Base-by-base conservation (phyloP, 2,888 invertebrate species). In the Cancer borealis region DNA sequence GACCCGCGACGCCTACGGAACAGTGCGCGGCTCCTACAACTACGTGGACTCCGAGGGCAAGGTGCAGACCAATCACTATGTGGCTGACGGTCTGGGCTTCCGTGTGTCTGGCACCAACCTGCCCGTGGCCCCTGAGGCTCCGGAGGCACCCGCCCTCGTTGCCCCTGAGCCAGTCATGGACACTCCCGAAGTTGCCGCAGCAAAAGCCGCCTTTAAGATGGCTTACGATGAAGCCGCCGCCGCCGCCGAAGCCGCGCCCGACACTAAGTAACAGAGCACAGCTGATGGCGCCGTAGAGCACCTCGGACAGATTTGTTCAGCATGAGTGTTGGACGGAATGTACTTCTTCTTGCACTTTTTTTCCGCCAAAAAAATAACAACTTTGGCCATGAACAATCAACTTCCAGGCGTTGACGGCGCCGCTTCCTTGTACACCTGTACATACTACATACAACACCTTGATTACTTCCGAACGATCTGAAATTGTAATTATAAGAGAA, bases 31-130 rank as follows among this genome's bases (percentile, higher is more conserved):
- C 45, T 87, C 93, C 91, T 95, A 92, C 95, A 95, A 92, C 88
- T 95, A 93, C 79, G 88, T 95, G 14, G 95, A 95, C 88, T 60
- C 95, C 45, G 92, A 95, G 45, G 97, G 97, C 30, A 96, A 97
- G 96, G 96, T 97, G 6, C 97, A 97, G 96, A 97, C 97, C 1
- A 97, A 97, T 6, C 91, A 95, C 88, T 95, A 95, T 30, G 92
- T 95, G 17, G 92, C 95, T 73, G 95, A 95, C 90, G 91, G 91
- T 21, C 96, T 97, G 95, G 97, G 97, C 49, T 97, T 97, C 96
- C 97, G 97, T 88, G 97, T 97, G 84, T 97, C 97, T 3, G 97
- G 97, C 88, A 97, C 97, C 47, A 97, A 97, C 96, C 96, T 97
- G 87, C 97, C 97, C 91, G 96, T 96, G 30, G 96, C 96, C 26